These are phyloP conservation scores for Apantesis nais DNA, from an alignment of 2,888 invertebrate species.

Conservation along the genomic window DNA sequence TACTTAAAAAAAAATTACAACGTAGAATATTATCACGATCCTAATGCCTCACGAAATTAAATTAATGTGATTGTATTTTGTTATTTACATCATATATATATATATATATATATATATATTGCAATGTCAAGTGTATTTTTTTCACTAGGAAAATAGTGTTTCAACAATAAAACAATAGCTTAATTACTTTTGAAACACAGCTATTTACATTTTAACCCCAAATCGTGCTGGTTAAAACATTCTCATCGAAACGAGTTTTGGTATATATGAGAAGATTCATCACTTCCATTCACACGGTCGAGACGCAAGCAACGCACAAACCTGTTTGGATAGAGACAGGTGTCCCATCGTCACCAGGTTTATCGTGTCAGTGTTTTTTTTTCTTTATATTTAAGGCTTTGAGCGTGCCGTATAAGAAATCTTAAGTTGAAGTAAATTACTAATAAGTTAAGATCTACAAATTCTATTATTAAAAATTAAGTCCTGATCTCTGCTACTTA, in stretches of 20 bases:
- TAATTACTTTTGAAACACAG: slow-evolving; percentile 31
- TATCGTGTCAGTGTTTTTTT: slow-evolving; percentile 54
- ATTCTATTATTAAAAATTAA: slow-evolving; percentile 47
- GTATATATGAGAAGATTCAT: slow-evolving; percentile 71
- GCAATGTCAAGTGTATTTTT: slow-evolving; percentile 12
- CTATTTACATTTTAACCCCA: slow-evolving; percentile 45
- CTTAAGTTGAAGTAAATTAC: slow-evolving; percentile 21
- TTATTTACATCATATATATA: slow-evolving; percentile 23
- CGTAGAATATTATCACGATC: slow-evolving; percentile 32
- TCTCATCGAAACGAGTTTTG: slow-evolving; percentile 68
- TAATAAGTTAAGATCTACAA: slow-evolving; percentile 30
- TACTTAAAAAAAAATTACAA: slow-evolving; percentile 49
- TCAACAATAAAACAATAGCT: slow-evolving; percentile 23
- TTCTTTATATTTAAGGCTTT: slow-evolving; percentile 56
- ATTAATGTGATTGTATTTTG: slow-evolving; percentile 43
- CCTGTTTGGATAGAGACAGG: slow-evolving; percentile 76
- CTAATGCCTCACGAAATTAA: slow-evolving; percentile 39
- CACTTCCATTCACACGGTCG: slow-evolving; percentile 76
- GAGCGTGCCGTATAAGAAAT: slow-evolving; percentile 53
- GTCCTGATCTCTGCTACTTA: slow-evolving; percentile 44
- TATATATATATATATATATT: too few species aligned
- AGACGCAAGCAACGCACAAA: slow-evolving; percentile 57
- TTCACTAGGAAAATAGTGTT: slow-evolving; percentile 10
- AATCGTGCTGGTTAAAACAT: slow-evolving; percentile 54
- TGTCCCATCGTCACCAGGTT: slow-evolving; percentile 59